Evolutionary conservation across 2,888 invertebrate species (phyloP).

Genomic region (Nipponacmea schrenckii): DNA sequence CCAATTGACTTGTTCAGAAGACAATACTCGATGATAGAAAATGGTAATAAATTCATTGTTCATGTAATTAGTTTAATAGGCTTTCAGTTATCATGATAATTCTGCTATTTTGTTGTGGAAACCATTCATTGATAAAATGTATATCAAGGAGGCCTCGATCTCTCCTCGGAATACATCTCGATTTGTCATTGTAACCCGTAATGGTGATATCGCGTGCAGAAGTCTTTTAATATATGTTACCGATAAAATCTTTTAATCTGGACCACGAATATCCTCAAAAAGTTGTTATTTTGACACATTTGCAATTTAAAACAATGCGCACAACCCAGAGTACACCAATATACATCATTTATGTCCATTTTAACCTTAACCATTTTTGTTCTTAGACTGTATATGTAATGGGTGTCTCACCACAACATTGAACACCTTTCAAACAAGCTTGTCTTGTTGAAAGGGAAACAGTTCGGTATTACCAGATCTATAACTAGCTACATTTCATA

Average conservation of each 20-base stretch:
- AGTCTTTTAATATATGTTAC: neutral
- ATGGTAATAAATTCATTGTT: neutral
- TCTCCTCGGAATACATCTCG: slow-evolving; percentile 3
- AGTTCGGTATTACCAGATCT: too few species aligned
- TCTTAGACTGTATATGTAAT: too few species aligned
- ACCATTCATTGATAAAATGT: neutral
- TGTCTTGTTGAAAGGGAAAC: too few species aligned
- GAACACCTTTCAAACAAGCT: too few species aligned
- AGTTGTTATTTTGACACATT: too few species aligned
- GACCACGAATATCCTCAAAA: too few species aligned
- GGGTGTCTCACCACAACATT: too few species aligned
- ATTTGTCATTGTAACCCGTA: neutral
- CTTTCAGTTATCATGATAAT: neutral
- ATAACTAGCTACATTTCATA: too few species aligned
- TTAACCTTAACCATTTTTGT: too few species aligned
- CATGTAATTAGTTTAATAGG: slow-evolving; percentile 1
- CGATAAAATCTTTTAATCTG: neutral
- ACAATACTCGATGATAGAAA: neutral
- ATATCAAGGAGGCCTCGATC: neutral
- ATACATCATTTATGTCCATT: too few species aligned
- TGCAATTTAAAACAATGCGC: too few species aligned
- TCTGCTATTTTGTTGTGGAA: neutral
- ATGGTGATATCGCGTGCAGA: neutral
- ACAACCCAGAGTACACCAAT: too few species aligned
- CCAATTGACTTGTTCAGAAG: neutral